Evolutionary conservation across 2,888 invertebrate species (phyloP), one percentile per base, ranked within the genome.

Genomic region (Resseliella maxima): DNA sequence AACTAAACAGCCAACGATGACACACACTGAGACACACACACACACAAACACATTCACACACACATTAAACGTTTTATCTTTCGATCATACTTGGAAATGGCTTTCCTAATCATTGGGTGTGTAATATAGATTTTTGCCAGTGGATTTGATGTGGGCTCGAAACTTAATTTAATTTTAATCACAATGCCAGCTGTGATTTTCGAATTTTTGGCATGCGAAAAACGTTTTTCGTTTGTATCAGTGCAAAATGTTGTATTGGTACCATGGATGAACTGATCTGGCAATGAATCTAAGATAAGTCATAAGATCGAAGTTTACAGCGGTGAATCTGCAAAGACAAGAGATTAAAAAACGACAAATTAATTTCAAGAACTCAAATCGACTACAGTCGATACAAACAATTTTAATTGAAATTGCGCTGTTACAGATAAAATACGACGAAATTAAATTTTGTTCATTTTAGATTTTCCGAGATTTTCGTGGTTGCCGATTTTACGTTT

Each of bases 81-180:
- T 59, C 59, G 59, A 27, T 59, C 59, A 59, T 59, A 27, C 59
- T n/a, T n/a, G n/a, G n/a, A n/a, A n/a, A n/a, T n/a, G n/a, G n/a
- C n/a, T n/a, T n/a, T n/a, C n/a, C n/a, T n/a, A 59, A 59, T 59
- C 59, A 18, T n/a, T 27, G 59, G 59, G 24, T 0, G 1, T 59
- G 15, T 59, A n/a, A 27, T 27, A 24, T 5, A 59, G 41, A 59
- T 24, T 24, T 59, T 59, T 59, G 59, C 27, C 27, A 59, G 18
- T 59, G 59, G 59, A 59, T 59, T 59, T 59, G 12, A 59, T 59
- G 27, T 59, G 27, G n/a, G 59, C 81, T 81, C 36, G 36, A 81
- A 81, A 81, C 5, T 81, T 81, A 81, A 81, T 81, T 81, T 81
- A 81, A 81, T 36, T 81, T 81, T 81, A 81, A 81, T 81, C 81